Evolutionary conservation across 2,797 vertebrate genomes (phyloP).

Genomic region (Tenualosa thibaudeaui): DNA sequence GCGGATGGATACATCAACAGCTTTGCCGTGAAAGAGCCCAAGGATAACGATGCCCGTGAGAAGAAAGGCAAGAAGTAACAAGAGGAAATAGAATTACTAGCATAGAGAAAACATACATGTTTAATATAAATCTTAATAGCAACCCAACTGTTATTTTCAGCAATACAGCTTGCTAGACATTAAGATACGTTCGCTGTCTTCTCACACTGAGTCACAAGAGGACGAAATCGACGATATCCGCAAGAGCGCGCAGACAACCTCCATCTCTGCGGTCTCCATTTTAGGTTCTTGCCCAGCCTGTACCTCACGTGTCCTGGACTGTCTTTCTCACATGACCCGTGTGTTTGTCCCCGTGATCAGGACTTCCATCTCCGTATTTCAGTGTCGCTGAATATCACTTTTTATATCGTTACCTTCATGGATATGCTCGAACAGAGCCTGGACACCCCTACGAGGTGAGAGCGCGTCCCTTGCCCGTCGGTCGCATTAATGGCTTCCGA

Average conservation of each 20-base stretch:
- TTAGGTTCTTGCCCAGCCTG: slow-evolving; percentile 73
- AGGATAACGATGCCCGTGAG: slow-evolving; percentile 31
- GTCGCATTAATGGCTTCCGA: slow-evolving; percentile 54
- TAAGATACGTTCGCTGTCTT: background rate
- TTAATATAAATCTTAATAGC: background rate
- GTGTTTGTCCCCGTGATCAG: slow-evolving; percentile 98
- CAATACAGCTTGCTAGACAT: background rate
- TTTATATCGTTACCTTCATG: slow-evolving; percentile 73
- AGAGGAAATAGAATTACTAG: background rate
- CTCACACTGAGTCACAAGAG: slow-evolving; percentile 1
- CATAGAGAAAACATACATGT: background rate
- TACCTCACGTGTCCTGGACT: slow-evolving; percentile 85
- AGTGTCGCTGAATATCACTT: slow-evolving; percentile 71
- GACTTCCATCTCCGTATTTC: slow-evolving; percentile 77
- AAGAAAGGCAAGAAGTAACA: background rate
- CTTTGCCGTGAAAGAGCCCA: slow-evolving; percentile 43
- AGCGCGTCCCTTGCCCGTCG: slow-evolving; percentile 60
- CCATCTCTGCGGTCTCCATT: slow-evolving; percentile 73
- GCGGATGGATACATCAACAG: slow-evolving; percentile 65
- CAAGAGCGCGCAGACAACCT: slow-evolving; percentile 31
- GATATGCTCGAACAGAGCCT: slow-evolving; percentile 92
- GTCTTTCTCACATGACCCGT: slow-evolving; percentile 92
- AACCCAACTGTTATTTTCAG: background rate
- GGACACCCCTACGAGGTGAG: slow-evolving; percentile 87
- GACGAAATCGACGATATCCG: slow-evolving; percentile 6